Percentiles rank a stretch among this genome's conserved stretches.
Conservation (phyloP, 2,113 vertebrate genomes). For the Rhynchomys soricoides region DNA sequence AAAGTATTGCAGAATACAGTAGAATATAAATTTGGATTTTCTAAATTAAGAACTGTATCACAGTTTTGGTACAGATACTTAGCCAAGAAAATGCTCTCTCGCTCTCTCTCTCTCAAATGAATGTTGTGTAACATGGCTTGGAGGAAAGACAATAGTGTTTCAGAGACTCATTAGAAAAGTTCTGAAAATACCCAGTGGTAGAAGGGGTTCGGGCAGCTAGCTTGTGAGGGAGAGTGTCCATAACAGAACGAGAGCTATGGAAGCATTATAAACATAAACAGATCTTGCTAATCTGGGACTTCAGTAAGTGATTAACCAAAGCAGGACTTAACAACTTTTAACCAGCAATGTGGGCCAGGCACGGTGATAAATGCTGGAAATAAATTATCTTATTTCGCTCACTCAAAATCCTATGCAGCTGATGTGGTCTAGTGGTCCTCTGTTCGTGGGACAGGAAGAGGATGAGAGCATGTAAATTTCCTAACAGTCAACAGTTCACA, state of each 20-base stretch:
- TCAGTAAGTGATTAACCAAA: background rate
- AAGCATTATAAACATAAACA: background rate
- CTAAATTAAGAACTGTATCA: background rate
- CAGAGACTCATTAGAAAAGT: background rate
- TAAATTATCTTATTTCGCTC: background rate
- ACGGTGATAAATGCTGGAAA: background rate
- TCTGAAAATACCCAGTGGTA: background rate
- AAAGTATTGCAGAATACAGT: background rate
- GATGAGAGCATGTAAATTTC: background rate
- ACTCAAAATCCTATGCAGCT: background rate
- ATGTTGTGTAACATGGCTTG: background rate
- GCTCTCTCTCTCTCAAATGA: no score
- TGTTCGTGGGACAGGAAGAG: background rate
- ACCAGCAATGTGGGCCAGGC: background rate
- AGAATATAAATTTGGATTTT: background rate
- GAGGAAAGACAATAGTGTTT: background rate
- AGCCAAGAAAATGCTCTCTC: background rate
- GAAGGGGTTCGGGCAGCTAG: background rate
- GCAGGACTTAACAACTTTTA: background rate
- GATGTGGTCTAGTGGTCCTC: background rate
- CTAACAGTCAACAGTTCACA: background rate
- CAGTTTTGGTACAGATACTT: background rate
- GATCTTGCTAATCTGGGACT: background rate
- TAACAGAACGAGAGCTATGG: background rate
- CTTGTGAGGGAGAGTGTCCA: background rate